These are phyloP conservation scores for Nyctalus aviator DNA, from an alignment of 2,797 vertebrate species.

Conservation along the genomic window DNA sequence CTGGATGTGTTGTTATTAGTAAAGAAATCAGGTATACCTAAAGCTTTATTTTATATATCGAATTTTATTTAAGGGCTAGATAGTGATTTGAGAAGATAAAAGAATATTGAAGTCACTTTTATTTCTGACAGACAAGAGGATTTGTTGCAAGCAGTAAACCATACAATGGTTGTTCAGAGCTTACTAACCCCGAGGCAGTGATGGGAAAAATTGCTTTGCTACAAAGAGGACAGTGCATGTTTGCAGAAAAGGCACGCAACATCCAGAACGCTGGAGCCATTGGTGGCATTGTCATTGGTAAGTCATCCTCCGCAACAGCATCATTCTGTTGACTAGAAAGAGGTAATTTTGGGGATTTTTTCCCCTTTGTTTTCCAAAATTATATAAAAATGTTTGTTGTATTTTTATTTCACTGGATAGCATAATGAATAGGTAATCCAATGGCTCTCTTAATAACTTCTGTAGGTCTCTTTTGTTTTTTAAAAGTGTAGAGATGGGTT, in stretches of 20 bases:
- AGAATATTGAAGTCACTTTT: conserved; percentile 66
- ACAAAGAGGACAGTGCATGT: conserved; percentile 99
- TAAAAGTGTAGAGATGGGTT: background rate
- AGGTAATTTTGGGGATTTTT: background rate
- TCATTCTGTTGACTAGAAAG: background rate
- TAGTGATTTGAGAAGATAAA: conserved; percentile 45
- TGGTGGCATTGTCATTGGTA: conserved; percentile 98
- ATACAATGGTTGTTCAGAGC: conserved; percentile 95
- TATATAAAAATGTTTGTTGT: background rate
- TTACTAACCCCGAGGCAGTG: conserved; percentile 93
- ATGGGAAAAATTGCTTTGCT: conserved; percentile 96
- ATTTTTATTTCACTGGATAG: conserved; percentile 44
- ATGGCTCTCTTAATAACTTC: background rate
- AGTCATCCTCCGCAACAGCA: conserved; percentile 74
- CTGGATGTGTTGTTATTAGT: background rate
- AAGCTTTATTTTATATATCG: background rate
- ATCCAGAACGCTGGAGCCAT: conserved; percentile 97
- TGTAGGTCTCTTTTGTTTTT: background rate
- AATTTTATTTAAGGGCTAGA: background rate
- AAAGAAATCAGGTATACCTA: background rate
- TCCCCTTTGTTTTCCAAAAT: conserved; percentile 38
- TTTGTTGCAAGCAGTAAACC: conserved; percentile 96
- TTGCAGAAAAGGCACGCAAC: conserved; percentile 98
- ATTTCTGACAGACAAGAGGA: conserved; percentile 92
- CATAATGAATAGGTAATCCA: background rate